phyloP scores from a whole-genome alignment of 2,797 vertebrate genomes.

The Pseudocheirus occidentalis region DNA sequence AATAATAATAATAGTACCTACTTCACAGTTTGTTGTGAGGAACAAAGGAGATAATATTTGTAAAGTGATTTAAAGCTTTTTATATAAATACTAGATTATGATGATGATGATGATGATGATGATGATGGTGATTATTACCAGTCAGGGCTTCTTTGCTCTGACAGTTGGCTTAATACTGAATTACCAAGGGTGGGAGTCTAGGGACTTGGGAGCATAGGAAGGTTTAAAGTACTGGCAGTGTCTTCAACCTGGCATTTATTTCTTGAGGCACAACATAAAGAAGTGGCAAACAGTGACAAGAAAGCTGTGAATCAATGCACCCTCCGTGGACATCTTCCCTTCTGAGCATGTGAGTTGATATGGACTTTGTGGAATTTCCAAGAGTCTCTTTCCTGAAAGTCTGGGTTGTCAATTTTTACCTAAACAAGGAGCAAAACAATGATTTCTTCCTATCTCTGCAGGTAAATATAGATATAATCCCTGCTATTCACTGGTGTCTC shows the following conservation, averaged over 20 bases:
- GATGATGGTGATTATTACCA: neutral
- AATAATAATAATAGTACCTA: too few relatives aligned
- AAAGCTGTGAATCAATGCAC: neutral
- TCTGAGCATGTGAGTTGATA: conserved; percentile 51
- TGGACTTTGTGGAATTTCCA: neutral
- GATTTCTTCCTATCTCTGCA: conserved; percentile 56
- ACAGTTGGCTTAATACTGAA: conserved; percentile 3
- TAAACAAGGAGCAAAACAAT: conserved; percentile 53
- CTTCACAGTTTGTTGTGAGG: neutral
- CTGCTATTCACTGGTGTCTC: conserved; percentile 38
- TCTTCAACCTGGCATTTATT: neutral
- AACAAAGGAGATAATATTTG: neutral
- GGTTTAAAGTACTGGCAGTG: neutral
- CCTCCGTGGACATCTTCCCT: neutral
- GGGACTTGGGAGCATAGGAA: conserved; percentile 24
- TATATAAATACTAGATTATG: neutral
- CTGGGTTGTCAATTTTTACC: conserved; percentile 45
- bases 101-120: too few relatives aligned
- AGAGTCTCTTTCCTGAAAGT: conserved; percentile 30
- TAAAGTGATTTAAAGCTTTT: neutral
- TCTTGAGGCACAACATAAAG: conserved; percentile 21
- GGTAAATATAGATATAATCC: conserved; percentile 49
- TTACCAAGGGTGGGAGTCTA: conserved; percentile 36
- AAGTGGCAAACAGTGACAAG: neutral
- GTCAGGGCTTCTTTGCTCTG: neutral